These are phyloP conservation scores for Pungitius pungitius DNA, from an alignment of 2,113 vertebrate species.

Conservation along the genomic window DNA sequence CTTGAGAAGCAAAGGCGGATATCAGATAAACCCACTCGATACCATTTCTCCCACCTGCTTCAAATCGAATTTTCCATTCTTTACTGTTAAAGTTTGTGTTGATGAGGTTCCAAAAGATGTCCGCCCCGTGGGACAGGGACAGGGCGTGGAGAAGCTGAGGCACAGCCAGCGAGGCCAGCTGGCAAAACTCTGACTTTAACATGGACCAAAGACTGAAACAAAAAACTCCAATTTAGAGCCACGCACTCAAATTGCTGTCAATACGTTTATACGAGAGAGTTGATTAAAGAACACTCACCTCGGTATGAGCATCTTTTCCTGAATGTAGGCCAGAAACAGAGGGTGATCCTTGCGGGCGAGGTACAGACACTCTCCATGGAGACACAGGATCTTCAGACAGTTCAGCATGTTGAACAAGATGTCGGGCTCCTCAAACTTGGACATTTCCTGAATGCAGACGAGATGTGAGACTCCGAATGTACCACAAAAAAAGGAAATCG, in stretches of 20 bases:
- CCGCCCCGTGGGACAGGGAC: conserved; percentile 92
- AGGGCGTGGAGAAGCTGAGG: conserved; percentile 96
- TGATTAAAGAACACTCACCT: conserved; percentile 71
- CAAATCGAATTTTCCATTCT: conserved; percentile 98
- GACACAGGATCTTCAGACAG: conserved; percentile 95
- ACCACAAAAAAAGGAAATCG: neutral
- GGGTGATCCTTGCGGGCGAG: conserved; percentile 92
- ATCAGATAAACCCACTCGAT: neutral
- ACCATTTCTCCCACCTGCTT: conserved; percentile 88
- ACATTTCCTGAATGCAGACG: conserved; percentile 88
- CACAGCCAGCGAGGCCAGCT: conserved; percentile 93
- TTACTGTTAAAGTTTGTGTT: conserved; percentile 97
- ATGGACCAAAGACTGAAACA: conserved; percentile 92
- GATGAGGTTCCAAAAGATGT: conserved; percentile 98
- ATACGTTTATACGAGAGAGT: neutral
- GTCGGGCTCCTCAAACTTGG: conserved; percentile 97
- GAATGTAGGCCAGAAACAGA: conserved; percentile 94
- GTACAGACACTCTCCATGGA: conserved; percentile 95
- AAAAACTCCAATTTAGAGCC: conserved; percentile 16
- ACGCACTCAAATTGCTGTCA: neutral
- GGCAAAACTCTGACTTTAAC: conserved; percentile 96
- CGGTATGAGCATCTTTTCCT: conserved; percentile 97
- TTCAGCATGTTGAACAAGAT: conserved; percentile 99
- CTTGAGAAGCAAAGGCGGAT: neutral
- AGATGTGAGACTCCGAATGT: conserved; percentile 4